These are phyloP conservation scores for Fringilla coelebs DNA, from an alignment of 2,797 vertebrate species.

Conservation along the genomic window DNA sequence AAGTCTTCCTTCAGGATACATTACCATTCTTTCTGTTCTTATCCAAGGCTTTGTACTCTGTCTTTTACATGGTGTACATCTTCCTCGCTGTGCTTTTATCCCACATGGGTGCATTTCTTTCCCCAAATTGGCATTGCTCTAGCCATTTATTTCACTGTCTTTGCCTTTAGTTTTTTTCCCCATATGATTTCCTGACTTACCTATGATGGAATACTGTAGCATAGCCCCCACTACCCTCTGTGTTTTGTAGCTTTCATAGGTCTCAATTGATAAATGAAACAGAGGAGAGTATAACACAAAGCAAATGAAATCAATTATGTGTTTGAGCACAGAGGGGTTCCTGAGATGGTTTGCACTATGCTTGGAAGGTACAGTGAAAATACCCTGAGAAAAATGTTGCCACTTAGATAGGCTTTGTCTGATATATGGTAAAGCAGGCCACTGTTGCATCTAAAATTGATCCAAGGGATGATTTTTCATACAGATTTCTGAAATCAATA, in stretches of 20 bases:
- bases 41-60: neutral
- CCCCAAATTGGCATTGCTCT: neutral
- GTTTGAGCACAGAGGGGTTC: neutral
- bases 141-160: neutral
- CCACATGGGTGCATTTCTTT: neutral
- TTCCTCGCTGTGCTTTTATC: neutral
- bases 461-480: neutral
- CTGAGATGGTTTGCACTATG: neutral
- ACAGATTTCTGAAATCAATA: neutral
- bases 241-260: neutral
- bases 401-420: neutral
- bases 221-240: fast-evolving
- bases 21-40: neutral
- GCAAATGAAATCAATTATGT: neutral
- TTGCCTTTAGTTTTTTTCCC: neutral
- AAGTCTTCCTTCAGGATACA: neutral
- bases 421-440: neutral
- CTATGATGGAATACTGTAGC: neutral
- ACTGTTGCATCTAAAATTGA: neutral
- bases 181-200: neutral
- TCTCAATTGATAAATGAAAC: neutral
- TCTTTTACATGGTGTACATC: neutral
- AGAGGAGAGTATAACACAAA: neutral
- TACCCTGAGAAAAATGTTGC: neutral
- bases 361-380: neutral